Percentiles rank a stretch among this genome's conserved stretches.
Evolutionary conservation across 2,113 vertebrate genomes (phyloP).

Genomic region (Xiphophorus hellerii): DNA sequence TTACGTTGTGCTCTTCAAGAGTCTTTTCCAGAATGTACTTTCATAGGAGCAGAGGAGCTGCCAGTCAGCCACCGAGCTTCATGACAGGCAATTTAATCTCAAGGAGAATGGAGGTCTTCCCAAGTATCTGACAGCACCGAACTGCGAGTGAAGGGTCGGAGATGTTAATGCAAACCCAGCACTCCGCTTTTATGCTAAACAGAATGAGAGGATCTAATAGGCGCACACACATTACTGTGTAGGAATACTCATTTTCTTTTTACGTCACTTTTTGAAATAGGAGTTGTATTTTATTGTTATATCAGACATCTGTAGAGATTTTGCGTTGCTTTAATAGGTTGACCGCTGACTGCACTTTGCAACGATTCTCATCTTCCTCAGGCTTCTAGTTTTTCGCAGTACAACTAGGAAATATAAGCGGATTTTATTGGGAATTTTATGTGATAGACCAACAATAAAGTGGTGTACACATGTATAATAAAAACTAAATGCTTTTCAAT

Average conservation of each 20-base stretch:
- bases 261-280: background rate
- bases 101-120: conserved; percentile 58
- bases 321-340: background rate
- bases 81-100: conserved; percentile 75
- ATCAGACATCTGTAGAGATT: background rate
- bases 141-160: conserved; percentile 4
- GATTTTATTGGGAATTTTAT: too few species aligned
- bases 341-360: background rate
- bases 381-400: background rate
- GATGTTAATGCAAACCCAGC: conserved; percentile 1
- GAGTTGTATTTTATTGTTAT: background rate
- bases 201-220: background rate
- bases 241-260: background rate
- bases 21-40: conserved; percentile 61
- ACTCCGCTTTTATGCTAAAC: conserved; percentile 10
- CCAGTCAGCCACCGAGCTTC: conserved; percentile 60
- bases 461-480: too few species aligned
- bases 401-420: too few species aligned
- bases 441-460: too few species aligned
- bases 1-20: conserved; percentile 50
- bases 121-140: conserved; percentile 51
- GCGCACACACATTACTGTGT: background rate
- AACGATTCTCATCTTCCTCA: background rate
- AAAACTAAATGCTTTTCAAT: too few species aligned
- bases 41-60: conserved; percentile 67